Evolutionary conservation across 2,113 vertebrate species (phyloP), one percentile per base, ranked within the genome.

Genomic region (Oncorhynchus mykiss): DNA sequence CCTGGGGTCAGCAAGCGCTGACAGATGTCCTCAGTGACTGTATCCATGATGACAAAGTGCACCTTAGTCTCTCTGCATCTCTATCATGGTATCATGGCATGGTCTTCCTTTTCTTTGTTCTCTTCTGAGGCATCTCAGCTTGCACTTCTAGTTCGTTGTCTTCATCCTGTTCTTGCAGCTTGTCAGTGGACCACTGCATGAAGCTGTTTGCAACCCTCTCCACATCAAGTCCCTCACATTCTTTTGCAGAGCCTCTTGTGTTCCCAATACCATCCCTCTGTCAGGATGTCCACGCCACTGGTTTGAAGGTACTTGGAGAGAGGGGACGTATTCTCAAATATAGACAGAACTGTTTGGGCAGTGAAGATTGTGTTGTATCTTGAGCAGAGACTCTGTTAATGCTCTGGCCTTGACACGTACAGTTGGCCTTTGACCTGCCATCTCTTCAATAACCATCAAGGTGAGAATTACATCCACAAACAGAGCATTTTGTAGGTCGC

Each of bases 41-140:
- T 82, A 54, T 84, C 72, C 13, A 78, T 13, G 16, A 81, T 49
- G 22, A 78, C 76, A 66, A 27, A 78, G 65, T 84, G 75, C 29
- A 80, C n/a, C 4, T 71, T 80, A 24, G 74, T 27, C 24, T 64
- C 12, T 62, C 51, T n/a, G 16, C 22, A 64, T 18, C 39, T 9
- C 64, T 11, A 14, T 72, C 48, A 22, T 7, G 1, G 64, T 49
- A 20, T 84, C 70, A 60, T 78, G 68, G 68, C 68, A 25, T 83
- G 22, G 8, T 24, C 51, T 75, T 78, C 45, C 70, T 84, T 57
- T 84, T 81, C 65, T 34, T 16, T 76, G 7, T 8, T 72, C 49
- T 49, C 29, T 57, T 67, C 45, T 76, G 51, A 31, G 70, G 27
- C 68, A 60, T 34, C 29, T 66, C 29, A 18, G 54, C 67, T 51